Conservation (phyloP, 2,888 invertebrate genomes). For the Trissonchulus sp. region DNA sequence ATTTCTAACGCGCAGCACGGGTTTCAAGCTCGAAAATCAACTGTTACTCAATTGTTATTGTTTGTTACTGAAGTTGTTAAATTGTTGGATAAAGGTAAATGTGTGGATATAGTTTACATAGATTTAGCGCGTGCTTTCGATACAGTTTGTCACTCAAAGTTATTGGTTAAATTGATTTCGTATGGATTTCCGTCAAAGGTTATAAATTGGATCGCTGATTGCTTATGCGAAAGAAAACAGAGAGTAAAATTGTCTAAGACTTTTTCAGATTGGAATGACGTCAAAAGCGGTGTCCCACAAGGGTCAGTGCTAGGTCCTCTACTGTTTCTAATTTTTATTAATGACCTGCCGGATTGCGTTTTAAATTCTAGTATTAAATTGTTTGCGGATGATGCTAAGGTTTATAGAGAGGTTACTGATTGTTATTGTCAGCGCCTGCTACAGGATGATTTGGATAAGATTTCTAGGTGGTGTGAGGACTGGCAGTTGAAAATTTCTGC, state of each 20-base stretch:
- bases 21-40: background rate
- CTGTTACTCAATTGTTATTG: background rate
- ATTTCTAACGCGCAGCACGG: background rate
- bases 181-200: background rate
- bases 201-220: background rate
- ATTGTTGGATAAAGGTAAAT: conserved; percentile 9
- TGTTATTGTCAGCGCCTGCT: background rate
- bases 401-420: background rate
- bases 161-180: background rate
- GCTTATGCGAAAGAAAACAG: background rate
- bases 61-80: background rate
- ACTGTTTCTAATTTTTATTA: conserved; percentile 11
- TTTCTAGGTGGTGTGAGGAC: background rate
- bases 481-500: background rate
- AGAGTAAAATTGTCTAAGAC: background rate
- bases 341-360: background rate
- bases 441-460: background rate
- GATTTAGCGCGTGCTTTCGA: conserved; percentile 4
- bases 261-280: background rate
- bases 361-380: background rate
- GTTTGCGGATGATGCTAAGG: conserved; percentile 25
- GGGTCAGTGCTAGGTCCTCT: conserved; percentile 4
- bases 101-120: conserved; percentile 15
- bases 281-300: conserved; percentile 23
- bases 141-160: background rate